Percentiles rank a stretch among this genome's conserved stretches.
These are phyloP conservation scores for Serrognathus titanus DNA, from an alignment of 2,888 invertebrate genomes.

Conservation along the genomic window DNA sequence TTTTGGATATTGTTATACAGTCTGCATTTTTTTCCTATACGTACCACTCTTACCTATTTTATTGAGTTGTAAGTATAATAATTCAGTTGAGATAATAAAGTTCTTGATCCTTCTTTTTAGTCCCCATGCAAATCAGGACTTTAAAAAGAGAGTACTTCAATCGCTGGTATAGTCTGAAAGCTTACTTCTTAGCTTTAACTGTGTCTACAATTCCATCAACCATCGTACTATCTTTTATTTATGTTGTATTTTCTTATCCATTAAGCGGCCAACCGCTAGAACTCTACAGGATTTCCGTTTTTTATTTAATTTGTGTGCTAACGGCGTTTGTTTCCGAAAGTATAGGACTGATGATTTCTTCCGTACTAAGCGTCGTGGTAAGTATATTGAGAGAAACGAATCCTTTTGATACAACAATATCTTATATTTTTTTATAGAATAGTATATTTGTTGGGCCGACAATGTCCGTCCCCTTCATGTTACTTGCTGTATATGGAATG, in stretches of 20 bases:
- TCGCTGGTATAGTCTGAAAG: constrained; percentile 76
- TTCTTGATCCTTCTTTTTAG: constrained; percentile 50
- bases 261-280: constrained; percentile 77
- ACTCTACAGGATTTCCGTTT: constrained; percentile 61
- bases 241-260: constrained; percentile 67
- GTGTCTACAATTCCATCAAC: constrained; percentile 71
- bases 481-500: constrained; percentile 83
- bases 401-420: neutral
- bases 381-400: constrained; percentile 41
- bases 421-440: constrained; percentile 57
- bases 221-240: constrained; percentile 64
- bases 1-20: constrained; percentile 80
- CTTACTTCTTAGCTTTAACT: constrained; percentile 74
- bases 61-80: constrained; percentile 66
- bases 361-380: constrained; percentile 73
- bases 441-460: constrained; percentile 89
- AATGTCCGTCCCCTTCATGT: constrained; percentile 79
- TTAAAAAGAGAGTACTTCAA: constrained; percentile 82
- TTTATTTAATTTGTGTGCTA: constrained; percentile 66
- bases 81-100: neutral
- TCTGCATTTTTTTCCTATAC: constrained; percentile 75
- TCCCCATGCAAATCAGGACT: constrained; percentile 73
- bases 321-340: constrained; percentile 76
- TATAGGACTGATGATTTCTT: constrained; percentile 71
- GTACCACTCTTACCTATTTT: constrained; percentile 80